These are phyloP conservation scores for Drosophila carrolli DNA, from an alignment of 1,140 invertebrate genomes.

Conservation along the genomic window DNA sequence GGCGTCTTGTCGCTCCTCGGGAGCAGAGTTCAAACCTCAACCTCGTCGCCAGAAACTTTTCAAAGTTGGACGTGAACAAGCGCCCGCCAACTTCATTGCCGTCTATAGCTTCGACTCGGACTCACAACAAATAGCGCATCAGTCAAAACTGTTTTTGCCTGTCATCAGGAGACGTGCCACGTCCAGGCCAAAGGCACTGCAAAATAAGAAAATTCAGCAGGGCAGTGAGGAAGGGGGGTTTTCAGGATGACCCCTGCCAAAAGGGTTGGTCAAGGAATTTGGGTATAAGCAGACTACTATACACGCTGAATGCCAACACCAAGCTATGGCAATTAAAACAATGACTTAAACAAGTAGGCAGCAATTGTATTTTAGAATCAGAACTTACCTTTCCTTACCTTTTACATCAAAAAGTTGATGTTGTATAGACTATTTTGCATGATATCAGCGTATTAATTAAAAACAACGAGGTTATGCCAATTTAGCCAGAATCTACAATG, in stretches of 20 bases:
- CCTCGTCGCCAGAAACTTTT: slow-evolving; percentile 56
- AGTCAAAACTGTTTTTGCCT: slow-evolving; percentile 80
- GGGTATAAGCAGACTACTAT: background rate
- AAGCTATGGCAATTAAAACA: too few species aligned
- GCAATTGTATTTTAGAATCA: too few species aligned
- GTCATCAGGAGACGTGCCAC: slow-evolving; percentile 74
- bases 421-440: too few species aligned
- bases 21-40: slow-evolving; percentile 62
- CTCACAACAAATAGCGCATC: slow-evolving; percentile 73
- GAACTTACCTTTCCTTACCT: too few species aligned
- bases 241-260: slow-evolving; percentile 25
- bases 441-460: too few species aligned
- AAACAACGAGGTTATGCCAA: too few species aligned
- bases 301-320: background rate
- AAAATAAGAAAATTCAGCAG: slow-evolving; percentile 5
- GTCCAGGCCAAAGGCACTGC: slow-evolving; percentile 44
- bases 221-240: slow-evolving; percentile 3
- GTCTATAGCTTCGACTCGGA: slow-evolving; percentile 13
- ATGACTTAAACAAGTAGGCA: too few species aligned
- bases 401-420: too few species aligned
- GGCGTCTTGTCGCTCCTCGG: slow-evolving; percentile 18
- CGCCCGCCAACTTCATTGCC: background rate
- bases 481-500: too few species aligned
- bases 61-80: slow-evolving; percentile 28
- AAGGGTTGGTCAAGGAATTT: background rate